These are phyloP conservation scores for Amphiprion clarkii DNA, from an alignment of 2,797 vertebrate species.

Conservation along the genomic window DNA sequence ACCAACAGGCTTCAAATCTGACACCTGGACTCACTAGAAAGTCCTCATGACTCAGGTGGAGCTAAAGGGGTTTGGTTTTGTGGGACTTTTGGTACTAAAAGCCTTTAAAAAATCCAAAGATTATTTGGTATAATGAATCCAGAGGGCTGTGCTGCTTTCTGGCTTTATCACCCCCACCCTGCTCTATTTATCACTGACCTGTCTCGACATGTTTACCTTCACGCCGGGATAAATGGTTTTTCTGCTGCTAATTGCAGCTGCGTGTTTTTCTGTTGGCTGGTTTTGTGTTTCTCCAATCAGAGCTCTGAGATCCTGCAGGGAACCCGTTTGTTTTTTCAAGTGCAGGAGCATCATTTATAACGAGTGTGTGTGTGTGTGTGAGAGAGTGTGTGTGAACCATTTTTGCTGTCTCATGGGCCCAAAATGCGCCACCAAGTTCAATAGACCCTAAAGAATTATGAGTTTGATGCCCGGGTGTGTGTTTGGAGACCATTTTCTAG, in stretches of 20 bases:
- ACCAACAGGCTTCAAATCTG: no score
- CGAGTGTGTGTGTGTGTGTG: constrained; percentile 25
- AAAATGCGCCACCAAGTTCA: constrained; percentile 20
- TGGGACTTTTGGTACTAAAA: neutral
- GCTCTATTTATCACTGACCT: constrained; percentile 51
- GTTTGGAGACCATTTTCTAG: no score
- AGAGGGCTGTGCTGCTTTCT: neutral
- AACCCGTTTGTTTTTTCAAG: constrained; percentile 81
- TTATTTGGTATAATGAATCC: constrained; percentile 7
- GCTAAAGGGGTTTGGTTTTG: neutral
- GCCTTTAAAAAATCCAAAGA: neutral
- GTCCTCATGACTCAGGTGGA: neutral
- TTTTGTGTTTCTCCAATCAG: constrained; percentile 80
- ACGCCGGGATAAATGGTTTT: constrained; percentile 64
- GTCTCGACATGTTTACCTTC: constrained; percentile 69
- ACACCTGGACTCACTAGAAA: neutral
- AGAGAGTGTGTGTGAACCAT: neutral
- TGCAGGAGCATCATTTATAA: constrained; percentile 79
- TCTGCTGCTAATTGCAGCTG: constrained; percentile 67
- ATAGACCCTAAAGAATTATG: constrained; percentile 9
- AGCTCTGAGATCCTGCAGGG: constrained; percentile 57
- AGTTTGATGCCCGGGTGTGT: no score
- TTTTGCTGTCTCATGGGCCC: constrained; percentile 33
- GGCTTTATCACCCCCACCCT: neutral
- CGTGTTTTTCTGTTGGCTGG: constrained; percentile 61